Conservation (phyloP, 2,888 invertebrate genomes). For the Xestia sexstrigata region DNA sequence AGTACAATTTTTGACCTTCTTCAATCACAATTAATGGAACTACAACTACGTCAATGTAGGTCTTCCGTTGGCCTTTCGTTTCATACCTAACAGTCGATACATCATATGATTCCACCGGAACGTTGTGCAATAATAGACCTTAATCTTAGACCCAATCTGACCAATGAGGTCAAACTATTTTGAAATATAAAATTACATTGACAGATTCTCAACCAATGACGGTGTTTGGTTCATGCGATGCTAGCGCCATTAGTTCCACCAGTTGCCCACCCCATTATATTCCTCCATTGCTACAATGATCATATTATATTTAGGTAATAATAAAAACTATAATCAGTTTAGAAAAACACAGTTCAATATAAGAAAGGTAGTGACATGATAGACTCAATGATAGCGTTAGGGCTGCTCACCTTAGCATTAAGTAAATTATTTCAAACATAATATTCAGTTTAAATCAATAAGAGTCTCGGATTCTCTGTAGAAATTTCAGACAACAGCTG, state of each 20-base stretch:
- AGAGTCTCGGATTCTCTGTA: not conserved
- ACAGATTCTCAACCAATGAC: too few species aligned
- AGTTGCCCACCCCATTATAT: too few species aligned
- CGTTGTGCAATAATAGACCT: not conserved
- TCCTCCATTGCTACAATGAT: not conserved
- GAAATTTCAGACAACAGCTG: not conserved
- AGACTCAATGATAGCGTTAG: not conserved
- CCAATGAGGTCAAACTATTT: too few species aligned
- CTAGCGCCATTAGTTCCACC: too few species aligned
- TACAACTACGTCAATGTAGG: not conserved
- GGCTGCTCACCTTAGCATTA: too few species aligned
- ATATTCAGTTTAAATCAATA: not conserved
- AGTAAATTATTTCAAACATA: too few species aligned
- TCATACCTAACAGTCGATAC: not conserved
- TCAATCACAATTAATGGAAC: not conserved
- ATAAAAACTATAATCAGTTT: not conserved
- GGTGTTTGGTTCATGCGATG: too few species aligned
- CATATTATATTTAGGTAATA: not conserved
- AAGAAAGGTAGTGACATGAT: not conserved
- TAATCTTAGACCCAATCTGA: too few species aligned
- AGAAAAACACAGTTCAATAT: not conserved
- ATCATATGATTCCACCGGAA: not conserved
- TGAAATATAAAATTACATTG: too few species aligned
- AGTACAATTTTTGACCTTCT: not conserved
- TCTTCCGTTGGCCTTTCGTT: not conserved